Percentiles rank a stretch among this genome's conserved stretches.
Conservation (phyloP, 2,888 invertebrate genomes). For the Aphodius sticticus region DNA sequence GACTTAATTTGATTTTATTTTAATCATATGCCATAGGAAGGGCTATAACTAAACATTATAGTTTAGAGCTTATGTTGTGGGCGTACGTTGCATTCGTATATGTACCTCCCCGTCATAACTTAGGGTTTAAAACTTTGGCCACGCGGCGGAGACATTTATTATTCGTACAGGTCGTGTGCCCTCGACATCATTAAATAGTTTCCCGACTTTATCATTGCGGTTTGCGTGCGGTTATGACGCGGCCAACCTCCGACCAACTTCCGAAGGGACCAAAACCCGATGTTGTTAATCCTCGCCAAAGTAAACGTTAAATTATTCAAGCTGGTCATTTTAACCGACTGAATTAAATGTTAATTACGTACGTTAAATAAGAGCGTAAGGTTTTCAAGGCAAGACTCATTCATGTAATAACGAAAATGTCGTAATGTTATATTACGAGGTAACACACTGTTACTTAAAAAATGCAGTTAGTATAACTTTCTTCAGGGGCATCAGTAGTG, state of each 20-base stretch:
- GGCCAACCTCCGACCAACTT: conserved; percentile 35
- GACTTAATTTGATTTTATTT: neutral
- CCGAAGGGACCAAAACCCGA: conserved; percentile 10
- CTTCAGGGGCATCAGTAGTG: too few relatives aligned
- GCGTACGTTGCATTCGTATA: too few relatives aligned
- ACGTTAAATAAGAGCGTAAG: neutral
- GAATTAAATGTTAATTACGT: conserved; percentile 5
- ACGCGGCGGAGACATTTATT: conserved; percentile 19
- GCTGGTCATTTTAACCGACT: neutral
- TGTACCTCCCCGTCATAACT: conserved; percentile 8
- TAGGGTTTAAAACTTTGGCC: conserved; percentile 16
- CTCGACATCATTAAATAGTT: conserved; percentile 25
- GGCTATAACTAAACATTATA: neutral
- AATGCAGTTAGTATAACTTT: too few relatives aligned
- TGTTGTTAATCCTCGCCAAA: neutral
- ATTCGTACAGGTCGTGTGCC: conserved; percentile 17
- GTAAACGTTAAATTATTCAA: neutral
- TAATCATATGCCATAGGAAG: neutral
- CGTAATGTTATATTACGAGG: too few relatives aligned
- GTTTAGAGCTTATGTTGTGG: neutral
- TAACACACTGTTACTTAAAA: too few relatives aligned
- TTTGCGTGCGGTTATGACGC: conserved; percentile 47
- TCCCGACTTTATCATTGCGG: conserved; percentile 53
- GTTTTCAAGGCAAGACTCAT: too few relatives aligned
- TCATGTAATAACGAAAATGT: too few relatives aligned